Evolutionary conservation across 2,888 invertebrate species (phyloP).

Genomic region (Pammene fasciana): DNA sequence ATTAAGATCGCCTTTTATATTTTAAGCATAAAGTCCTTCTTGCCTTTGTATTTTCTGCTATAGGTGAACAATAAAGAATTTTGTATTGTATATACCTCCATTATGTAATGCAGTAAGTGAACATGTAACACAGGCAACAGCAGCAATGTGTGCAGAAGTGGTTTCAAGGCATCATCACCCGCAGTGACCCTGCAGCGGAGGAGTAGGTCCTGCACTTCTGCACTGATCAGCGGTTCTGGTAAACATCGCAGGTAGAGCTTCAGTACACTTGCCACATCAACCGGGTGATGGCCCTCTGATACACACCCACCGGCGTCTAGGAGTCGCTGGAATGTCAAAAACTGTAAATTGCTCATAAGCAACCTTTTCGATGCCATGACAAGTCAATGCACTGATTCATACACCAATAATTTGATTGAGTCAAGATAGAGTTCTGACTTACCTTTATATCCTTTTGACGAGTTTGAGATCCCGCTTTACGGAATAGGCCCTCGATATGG

Average conservation of each 20-base stretch:
- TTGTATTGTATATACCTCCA: slow-evolving; percentile 83
- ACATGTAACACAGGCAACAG: slow-evolving; percentile 90
- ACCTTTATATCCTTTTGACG: slow-evolving; percentile 93
- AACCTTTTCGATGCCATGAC: too few species aligned
- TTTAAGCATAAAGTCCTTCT: too few species aligned
- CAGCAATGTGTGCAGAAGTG: slow-evolving; percentile 87
- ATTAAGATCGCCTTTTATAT: too few species aligned
- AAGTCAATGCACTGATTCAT: too few species aligned
- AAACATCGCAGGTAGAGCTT: slow-evolving; percentile 93
- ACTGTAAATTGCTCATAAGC: background rate
- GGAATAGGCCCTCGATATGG: slow-evolving; percentile 92
- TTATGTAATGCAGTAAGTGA: slow-evolving; percentile 90
- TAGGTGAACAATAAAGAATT: background rate
- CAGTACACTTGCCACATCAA: slow-evolving; percentile 93
- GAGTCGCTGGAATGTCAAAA: slow-evolving; percentile 74
- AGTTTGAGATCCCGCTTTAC: slow-evolving; percentile 93
- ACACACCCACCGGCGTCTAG: slow-evolving; percentile 89
- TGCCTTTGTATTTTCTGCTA: too few species aligned
- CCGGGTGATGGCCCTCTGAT: slow-evolving; percentile 88
- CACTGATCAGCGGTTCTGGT: slow-evolving; percentile 91
- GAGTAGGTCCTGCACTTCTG: slow-evolving; percentile 90
- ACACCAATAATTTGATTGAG: too few species aligned
- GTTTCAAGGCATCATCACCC: slow-evolving; percentile 84
- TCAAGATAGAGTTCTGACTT: background rate
- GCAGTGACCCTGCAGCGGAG: slow-evolving; percentile 85